Evolutionary conservation across 2,888 invertebrate genomes (phyloP).

Genomic region (Ophion costatus): DNA sequence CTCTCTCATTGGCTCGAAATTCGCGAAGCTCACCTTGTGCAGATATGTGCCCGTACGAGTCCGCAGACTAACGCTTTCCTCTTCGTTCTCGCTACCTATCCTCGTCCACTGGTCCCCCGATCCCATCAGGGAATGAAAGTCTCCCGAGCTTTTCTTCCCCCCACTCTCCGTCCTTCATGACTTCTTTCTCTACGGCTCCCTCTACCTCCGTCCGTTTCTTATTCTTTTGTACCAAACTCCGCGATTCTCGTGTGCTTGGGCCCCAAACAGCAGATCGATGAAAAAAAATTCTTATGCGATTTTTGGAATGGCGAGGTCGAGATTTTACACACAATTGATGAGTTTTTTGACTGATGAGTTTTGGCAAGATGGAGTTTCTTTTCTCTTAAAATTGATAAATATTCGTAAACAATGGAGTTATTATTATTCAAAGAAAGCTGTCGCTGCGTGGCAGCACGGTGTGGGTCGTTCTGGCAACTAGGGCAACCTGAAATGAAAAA

Average conservation of each 20-base stretch:
- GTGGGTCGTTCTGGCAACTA: too few relatives aligned
- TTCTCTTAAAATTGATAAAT: too few relatives aligned
- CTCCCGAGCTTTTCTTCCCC: constrained; percentile 50
- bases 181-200: constrained; percentile 41
- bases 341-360: too few relatives aligned
- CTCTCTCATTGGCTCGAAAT: constrained; percentile 34
- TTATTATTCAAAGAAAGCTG: too few relatives aligned
- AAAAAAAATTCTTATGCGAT: too few relatives aligned
- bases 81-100: constrained; percentile 47
- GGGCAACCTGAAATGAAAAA: too few relatives aligned
- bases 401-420: too few relatives aligned
- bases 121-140: constrained; percentile 74
- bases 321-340: too few relatives aligned
- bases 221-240: neutral
- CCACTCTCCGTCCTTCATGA: neutral
- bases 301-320: too few relatives aligned
- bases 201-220: constrained; percentile 20
- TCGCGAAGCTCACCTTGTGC: constrained; percentile 14
- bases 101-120: constrained; percentile 68
- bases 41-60: constrained; percentile 11
- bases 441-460: too few relatives aligned
- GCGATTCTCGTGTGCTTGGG: neutral
- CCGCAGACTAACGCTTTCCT: constrained; percentile 36
- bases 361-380: too few relatives aligned
- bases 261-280: neutral